Percentiles rank a stretch among this genome's conserved stretches.
These are phyloP conservation scores for Oreohelix idahoensis DNA, from an alignment of 1,140 invertebrate species.

Conservation along the genomic window DNA sequence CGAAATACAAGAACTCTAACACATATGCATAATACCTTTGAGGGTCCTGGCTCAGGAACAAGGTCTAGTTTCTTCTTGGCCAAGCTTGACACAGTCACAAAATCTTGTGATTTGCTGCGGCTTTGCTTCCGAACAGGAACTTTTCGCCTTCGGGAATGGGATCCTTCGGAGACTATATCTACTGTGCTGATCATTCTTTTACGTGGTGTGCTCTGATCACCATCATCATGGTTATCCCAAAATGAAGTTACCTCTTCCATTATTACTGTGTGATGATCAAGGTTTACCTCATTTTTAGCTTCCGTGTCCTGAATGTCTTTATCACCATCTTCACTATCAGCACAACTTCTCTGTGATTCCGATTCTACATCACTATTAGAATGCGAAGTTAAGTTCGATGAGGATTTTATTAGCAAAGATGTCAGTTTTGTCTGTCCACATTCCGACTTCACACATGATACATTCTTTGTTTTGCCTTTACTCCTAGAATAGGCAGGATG, in stretches of 20 bases:
- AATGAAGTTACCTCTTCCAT: conserved; percentile 55
- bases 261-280: not conserved
- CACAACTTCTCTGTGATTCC: not conserved
- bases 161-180: not conserved
- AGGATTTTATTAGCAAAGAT: not conserved
- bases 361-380: not conserved
- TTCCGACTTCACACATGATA: not conserved
- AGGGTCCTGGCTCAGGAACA: not conserved
- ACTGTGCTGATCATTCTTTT: conserved; percentile 16
- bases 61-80: conserved; percentile 26
- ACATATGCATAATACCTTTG: not conserved
- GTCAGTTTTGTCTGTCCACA: not conserved
- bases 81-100: not conserved
- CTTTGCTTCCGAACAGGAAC: not conserved
- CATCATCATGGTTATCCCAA: conserved; percentile 60
- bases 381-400: not conserved
- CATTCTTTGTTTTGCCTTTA: not conserved
- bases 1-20: too few species aligned
- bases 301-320: too few species aligned
- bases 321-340: not conserved
- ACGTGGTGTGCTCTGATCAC: conserved; percentile 40
- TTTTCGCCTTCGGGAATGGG: not conserved
- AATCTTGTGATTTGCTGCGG: not conserved
- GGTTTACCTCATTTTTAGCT: not conserved
- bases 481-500: too few species aligned